These are phyloP conservation scores for Scaptomyza graminum DNA, from an alignment of 1,140 invertebrate species.

Conservation along the genomic window DNA sequence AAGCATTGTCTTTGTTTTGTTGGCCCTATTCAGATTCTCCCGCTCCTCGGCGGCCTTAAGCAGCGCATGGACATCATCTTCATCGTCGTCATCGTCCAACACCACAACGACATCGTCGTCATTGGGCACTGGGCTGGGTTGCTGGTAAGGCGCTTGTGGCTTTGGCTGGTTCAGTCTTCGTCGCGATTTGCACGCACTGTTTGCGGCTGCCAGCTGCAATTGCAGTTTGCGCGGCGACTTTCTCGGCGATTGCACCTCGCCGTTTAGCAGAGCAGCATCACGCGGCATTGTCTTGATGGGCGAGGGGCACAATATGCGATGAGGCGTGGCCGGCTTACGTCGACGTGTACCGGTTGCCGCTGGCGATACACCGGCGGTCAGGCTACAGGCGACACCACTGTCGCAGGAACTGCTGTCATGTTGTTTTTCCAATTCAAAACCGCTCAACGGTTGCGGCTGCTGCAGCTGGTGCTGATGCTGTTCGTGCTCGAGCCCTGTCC, in stretches of 20 bases:
- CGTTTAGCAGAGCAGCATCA: slow-evolving; percentile 27
- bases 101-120: slow-evolving; percentile 49
- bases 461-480: slow-evolving; percentile 18
- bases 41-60: slow-evolving; percentile 62
- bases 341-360: slow-evolving; percentile 41
- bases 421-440: slow-evolving; percentile 64
- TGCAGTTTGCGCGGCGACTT: slow-evolving; percentile 73
- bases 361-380: slow-evolving; percentile 36
- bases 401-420: slow-evolving; percentile 83
- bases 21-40: slow-evolving; percentile 54
- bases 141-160: slow-evolving; percentile 73
- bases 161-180: slow-evolving; percentile 82
- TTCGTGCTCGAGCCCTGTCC: slow-evolving; percentile 28
- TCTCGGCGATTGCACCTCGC: slow-evolving; percentile 56
- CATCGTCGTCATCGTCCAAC: slow-evolving; percentile 48
- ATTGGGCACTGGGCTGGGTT: slow-evolving; percentile 35
- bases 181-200: slow-evolving; percentile 65
- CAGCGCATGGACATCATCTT: slow-evolving; percentile 48
- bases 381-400: slow-evolving; percentile 76
- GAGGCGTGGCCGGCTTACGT: slow-evolving; percentile 81
- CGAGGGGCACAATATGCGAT: slow-evolving; percentile 82
- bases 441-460: slow-evolving; percentile 32
- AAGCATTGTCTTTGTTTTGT: slow-evolving; percentile 49
- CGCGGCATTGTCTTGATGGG: slow-evolving; percentile 70
- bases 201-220: slow-evolving; percentile 47